A percentile compares a stretch with the other conserved stretches of the same genome.
phyloP scores from a whole-genome alignment of 2,113 vertebrate species.

The Erpornis zantholeuca region DNA sequence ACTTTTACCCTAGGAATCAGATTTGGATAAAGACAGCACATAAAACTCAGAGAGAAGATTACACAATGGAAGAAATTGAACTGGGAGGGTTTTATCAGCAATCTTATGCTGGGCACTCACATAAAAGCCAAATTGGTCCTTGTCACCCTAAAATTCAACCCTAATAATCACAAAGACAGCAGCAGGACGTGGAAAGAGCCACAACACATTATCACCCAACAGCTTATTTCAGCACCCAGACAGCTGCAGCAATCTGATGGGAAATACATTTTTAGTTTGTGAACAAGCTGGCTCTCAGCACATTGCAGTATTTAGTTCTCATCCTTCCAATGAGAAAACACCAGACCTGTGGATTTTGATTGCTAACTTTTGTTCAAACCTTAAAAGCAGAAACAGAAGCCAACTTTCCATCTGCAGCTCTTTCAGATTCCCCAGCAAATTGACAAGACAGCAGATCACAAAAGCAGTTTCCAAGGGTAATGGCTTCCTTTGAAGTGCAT shows the following conservation, averaged over 20 bases:
- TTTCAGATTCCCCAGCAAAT: conserved; percentile 5
- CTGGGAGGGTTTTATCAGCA: background rate
- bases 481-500: conserved; percentile 40
- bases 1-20: conserved; percentile 83
- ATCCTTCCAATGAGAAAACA: background rate
- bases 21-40: background rate
- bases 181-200: background rate
- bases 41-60: background rate
- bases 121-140: background rate
- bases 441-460: conserved; percentile 35
- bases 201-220: background rate
- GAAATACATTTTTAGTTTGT: background rate
- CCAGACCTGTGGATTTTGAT: background rate
- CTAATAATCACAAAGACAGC: background rate
- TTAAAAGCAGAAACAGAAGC: background rate
- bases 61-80: background rate
- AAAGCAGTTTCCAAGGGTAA: conserved; percentile 24
- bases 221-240: background rate
- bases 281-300: background rate
- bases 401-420: background rate
- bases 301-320: background rate
- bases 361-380: background rate
- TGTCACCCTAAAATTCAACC: background rate
- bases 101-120: background rate
- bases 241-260: background rate